Evolutionary conservation across 2,888 invertebrate species (phyloP).

Genomic region (Drosophila picticornis): DNA sequence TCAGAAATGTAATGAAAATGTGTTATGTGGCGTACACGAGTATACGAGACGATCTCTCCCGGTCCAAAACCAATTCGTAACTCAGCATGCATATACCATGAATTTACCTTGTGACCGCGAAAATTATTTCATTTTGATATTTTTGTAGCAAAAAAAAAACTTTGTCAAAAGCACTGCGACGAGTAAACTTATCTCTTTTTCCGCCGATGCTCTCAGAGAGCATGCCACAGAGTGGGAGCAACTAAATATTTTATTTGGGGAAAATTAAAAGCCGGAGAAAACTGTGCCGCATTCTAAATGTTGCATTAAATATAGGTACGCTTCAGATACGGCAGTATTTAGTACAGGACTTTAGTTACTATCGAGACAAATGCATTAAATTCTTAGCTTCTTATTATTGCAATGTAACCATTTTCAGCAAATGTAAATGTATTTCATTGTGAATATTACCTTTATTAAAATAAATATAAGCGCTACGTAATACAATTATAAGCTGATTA

Average conservation of each 20-base stretch:
- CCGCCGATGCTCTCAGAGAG: constrained; percentile 22
- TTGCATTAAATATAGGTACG: not conserved
- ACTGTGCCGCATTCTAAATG: not conserved
- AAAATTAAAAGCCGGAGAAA: constrained; percentile 15
- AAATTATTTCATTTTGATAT: constrained; percentile 84
- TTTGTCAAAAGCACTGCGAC: constrained; percentile 75
- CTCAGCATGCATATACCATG: constrained; percentile 85
- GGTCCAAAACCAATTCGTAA: constrained; percentile 86
- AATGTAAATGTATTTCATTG: not conserved
- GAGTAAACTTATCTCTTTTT: constrained; percentile 62
- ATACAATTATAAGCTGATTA: not conserved
- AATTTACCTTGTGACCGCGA: constrained; percentile 86
- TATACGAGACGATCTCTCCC: constrained; percentile 86
- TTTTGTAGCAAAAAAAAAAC: constrained; percentile 74
- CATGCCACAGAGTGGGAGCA: constrained; percentile 2
- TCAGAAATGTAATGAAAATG: constrained; percentile 24
- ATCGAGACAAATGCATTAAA: not conserved
- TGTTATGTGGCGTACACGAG: constrained; percentile 81
- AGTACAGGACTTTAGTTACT: not conserved
- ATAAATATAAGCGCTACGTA: not conserved
- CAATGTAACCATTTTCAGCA: not conserved
- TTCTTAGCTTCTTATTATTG: not conserved
- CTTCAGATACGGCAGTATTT: not conserved
- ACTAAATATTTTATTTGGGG: constrained; percentile 9
- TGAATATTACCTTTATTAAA: not conserved